phyloP scores from a whole-genome alignment of 2,888 invertebrate species.

The Chymomyza caudatula region DNA sequence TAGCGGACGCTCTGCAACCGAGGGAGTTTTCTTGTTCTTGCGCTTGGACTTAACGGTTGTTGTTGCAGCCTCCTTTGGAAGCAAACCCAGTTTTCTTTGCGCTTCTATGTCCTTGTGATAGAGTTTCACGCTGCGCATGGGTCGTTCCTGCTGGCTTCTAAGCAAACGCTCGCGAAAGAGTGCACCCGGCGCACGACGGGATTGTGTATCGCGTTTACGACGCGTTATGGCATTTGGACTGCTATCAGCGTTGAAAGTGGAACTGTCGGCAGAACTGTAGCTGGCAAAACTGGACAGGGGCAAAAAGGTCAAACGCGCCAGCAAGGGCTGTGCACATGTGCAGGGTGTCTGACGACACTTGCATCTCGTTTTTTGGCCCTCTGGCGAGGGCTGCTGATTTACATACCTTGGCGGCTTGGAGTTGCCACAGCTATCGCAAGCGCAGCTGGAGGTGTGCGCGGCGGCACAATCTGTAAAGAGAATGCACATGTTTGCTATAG shows the following conservation, averaged over 20 bases:
- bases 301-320: neutral
- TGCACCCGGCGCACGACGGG: conserved; percentile 41
- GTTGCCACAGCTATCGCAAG: conserved; percentile 45
- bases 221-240: conserved; percentile 51
- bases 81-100: conserved; percentile 30
- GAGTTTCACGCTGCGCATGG: conserved; percentile 61
- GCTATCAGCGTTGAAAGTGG: neutral
- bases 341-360: conserved; percentile 25
- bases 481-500: neutral
- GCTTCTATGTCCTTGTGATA: conserved; percentile 61
- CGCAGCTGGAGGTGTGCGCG: conserved; percentile 50
- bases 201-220: conserved; percentile 60
- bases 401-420: conserved; percentile 70
- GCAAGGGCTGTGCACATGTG: conserved; percentile 11
- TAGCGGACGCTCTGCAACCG: conserved; percentile 15
- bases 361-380: conserved; percentile 13
- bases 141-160: conserved; percentile 39
- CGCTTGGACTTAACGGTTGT: conserved; percentile 36
- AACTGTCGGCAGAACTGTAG: neutral
- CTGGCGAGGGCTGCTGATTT: conserved; percentile 27
- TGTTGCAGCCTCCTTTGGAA: too few species aligned
- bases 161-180: conserved; percentile 52
- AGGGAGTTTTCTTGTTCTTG: conserved; percentile 47
- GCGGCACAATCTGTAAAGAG: conserved; percentile 51
- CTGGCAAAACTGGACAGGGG: neutral